Evolutionary conservation across 2,113 vertebrate species (phyloP).

Genomic region (Odobenus rosmarus): DNA sequence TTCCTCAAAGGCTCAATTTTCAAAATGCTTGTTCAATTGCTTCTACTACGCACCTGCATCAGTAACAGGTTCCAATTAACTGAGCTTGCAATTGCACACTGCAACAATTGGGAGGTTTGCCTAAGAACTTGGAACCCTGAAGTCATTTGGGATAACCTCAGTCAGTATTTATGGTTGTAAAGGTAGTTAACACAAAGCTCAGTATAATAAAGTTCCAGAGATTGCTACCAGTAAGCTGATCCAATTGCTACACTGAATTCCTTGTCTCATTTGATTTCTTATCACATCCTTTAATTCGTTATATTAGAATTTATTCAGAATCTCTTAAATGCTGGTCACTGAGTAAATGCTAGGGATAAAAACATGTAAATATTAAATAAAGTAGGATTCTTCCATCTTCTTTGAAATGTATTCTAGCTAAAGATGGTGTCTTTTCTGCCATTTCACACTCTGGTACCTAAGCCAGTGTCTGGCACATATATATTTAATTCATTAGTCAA

Average conservation of each 20-base stretch:
- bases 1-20: constrained; percentile 54
- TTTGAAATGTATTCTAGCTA: neutral
- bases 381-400: neutral
- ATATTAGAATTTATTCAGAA: constrained; percentile 49
- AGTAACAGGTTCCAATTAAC: constrained; percentile 17
- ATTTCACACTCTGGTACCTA: neutral
- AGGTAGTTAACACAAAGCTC: constrained; percentile 31
- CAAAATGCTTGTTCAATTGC: constrained; percentile 3
- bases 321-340: neutral
- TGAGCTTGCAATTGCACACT: neutral
- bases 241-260: constrained; percentile 16
- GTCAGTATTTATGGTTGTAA: neutral
- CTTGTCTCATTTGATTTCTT: constrained; percentile 53
- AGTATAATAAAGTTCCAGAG: constrained; percentile 22
- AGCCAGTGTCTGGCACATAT: neutral
- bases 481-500: neutral
- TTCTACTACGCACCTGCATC: neutral
- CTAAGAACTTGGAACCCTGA: neutral
- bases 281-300: constrained; percentile 41
- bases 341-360: constrained; percentile 29
- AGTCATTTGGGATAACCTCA: constrained; percentile 22
- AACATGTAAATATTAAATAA: constrained; percentile 42
- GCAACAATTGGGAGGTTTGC: neutral
- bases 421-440: neutral
- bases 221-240: constrained; percentile 12